A percentile compares a stretch with the other conserved stretches of the same genome.
phyloP scores from a whole-genome alignment of 2,888 invertebrate genomes.

The Silvanus unidentatus region DNA sequence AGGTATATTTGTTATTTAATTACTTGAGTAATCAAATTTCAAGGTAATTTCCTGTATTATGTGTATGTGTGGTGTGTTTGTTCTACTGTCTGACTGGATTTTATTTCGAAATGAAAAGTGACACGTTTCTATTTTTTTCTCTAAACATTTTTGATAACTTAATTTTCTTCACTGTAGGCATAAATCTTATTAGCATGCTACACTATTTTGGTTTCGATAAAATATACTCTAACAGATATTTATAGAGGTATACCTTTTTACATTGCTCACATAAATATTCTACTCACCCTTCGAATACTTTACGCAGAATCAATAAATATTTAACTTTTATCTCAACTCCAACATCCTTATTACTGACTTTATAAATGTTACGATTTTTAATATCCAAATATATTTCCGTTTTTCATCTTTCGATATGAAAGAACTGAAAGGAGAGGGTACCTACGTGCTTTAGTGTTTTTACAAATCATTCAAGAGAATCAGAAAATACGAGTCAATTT shows the following conservation, averaged over 20 bases:
- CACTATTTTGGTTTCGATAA: conserved; percentile 14
- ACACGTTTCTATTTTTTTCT: neutral
- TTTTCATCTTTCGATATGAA: too few relatives aligned
- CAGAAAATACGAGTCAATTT: too few relatives aligned
- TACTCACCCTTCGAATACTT: conserved; percentile 3
- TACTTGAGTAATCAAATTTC: too few relatives aligned
- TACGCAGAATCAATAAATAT: conserved; percentile 5
- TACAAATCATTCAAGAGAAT: too few relatives aligned
- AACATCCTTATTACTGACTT: conserved; percentile 3
- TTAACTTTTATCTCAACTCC: conserved; percentile 3
- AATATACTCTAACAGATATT: conserved; percentile 12
- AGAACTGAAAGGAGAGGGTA: too few relatives aligned
- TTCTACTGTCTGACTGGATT: too few relatives aligned
- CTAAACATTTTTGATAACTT: neutral
- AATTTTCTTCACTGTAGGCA: conserved; percentile 1
- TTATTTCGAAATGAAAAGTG: too few relatives aligned
- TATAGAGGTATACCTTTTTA: conserved; percentile 13
- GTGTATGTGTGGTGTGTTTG: too few relatives aligned
- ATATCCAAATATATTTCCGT: too few relatives aligned
- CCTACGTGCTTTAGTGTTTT: too few relatives aligned
- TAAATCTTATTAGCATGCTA: conserved; percentile 18
- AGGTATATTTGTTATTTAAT: too few relatives aligned
- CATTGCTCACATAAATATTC: conserved; percentile 15
- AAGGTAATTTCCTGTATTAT: too few relatives aligned
- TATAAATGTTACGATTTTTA: neutral